Evolutionary conservation across 2,888 invertebrate genomes (phyloP), one percentile per base, ranked within the genome.

Genomic region (Phanerotoma sp.): DNA sequence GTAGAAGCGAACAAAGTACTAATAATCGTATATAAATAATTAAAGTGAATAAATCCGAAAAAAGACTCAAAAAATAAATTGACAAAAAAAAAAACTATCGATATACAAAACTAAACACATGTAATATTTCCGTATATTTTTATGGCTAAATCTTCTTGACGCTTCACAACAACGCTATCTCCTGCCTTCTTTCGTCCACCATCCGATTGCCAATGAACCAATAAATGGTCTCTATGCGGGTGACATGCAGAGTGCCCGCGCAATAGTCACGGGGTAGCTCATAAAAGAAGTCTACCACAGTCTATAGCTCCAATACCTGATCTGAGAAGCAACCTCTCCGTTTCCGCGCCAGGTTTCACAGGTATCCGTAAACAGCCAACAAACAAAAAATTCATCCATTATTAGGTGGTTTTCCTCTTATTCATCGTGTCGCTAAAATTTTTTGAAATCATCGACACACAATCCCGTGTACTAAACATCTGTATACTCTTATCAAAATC

Each of bases 201-300:
- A 70, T 67, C 62, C 67, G 67, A 66, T 68, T 71, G 68, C 65
- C 69, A 65, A 69, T 68, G 70, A 50, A 54, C 44, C 16, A n/a
- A 42, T 57, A 60, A 54, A 61, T 70, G 70, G 72, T 74, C 68
- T 40, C 16, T 20, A 20, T 48, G 16, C 18, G 73, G 70, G 65
- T 66, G 67, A 63, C 68, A 72, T 79, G 79, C 81, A 80, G 81
- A 80, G 79, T 82, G 82, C 79, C 83, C 83, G 78, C 83, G 88
- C 82, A 92, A 91, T 86, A 86, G 83, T 82, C 88, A 89, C 81
- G 92, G 91, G 80, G 91, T 92, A 82, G 86, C 87, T 77, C 91
- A 89, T 84, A 86, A 85, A 81, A 86, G 88, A 74, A 85, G 90
- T 80, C 86, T 93, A 81, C 88, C 91, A 80, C 87, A 89, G 82